phyloP scores from a whole-genome alignment of 2,797 vertebrate species.

The Florisuga fusca region DNA sequence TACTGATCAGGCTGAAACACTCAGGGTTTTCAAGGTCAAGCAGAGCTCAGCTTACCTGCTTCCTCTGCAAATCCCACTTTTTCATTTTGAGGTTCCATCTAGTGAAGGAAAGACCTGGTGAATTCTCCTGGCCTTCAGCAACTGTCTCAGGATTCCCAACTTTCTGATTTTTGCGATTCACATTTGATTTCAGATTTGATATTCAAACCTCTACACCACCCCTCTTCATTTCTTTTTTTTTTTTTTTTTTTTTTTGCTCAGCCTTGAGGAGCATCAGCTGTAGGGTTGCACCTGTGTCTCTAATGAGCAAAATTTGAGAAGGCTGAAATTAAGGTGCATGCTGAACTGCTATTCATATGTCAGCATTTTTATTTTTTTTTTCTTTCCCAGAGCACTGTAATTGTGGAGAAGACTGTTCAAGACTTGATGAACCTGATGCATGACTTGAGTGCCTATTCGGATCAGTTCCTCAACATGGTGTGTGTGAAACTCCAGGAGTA shows the following conservation, averaged over 20 bases:
- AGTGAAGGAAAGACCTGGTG: not conserved
- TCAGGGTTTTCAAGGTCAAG: not conserved
- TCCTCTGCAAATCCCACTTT: not conserved
- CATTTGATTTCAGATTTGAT: not conserved
- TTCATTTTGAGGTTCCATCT: not conserved
- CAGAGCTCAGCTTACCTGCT: fast-evolving
- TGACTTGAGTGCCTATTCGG: constrained; percentile 94
- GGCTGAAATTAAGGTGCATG: fast-evolving
- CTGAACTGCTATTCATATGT: fast-evolving
- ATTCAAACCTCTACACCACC: not conserved
- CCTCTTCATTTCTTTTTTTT: not conserved
- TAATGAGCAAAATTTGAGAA: not conserved
- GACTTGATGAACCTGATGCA: constrained; percentile 97
- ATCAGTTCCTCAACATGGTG: constrained; percentile 98
- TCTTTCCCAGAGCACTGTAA: constrained; percentile 90
- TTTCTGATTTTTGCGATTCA: not conserved
- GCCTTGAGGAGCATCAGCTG: not conserved
- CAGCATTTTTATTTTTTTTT: not conserved
- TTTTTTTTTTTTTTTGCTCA: not conserved
- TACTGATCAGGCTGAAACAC: not conserved
- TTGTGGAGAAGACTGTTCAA: constrained; percentile 97
- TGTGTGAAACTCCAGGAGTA: constrained; percentile 98
- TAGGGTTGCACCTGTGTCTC: not conserved
- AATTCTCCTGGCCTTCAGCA: fast-evolving
- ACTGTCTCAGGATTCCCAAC: not conserved